Base-by-base conservation (phyloP, 2,888 invertebrate species). In the Zaprionus bogoriensis region DNA sequence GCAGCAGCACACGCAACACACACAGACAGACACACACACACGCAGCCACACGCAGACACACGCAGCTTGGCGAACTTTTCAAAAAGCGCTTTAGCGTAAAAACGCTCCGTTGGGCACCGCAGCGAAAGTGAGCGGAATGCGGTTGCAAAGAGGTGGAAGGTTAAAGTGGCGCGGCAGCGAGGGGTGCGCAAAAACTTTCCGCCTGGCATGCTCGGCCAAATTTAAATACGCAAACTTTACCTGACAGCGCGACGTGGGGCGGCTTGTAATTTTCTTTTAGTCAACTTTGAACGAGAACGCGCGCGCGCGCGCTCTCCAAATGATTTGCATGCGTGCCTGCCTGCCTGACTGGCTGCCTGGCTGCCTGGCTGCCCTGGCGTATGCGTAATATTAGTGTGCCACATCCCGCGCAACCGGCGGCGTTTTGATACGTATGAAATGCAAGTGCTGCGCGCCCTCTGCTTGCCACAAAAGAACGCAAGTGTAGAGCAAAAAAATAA, bases 41-140 rank as follows among this genome's bases (percentile, higher is more conserved):
- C 27, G 17, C 14, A 7, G 17, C 12, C 14, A 30, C 3, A 17
- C 20, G 19, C 6, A 22, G 12, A 27, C 32, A 28, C 61, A 61
- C 55, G 51, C 44, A 58, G 52, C 75, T 75, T 71, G 65, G 65
- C 64, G 59, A 82, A 79, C 62, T 77, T 82, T 77, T 82, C 46
- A 64, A 76, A 82, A 79, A 79, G 79, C 77, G 77, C 68, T 77
- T 77, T 66, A 72, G 68, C 83, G 76, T 79, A 82, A 77, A 77
- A 77, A 77, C 65, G 78, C 51, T 81, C 67, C 63, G 60, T 53
- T 77, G 78, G 59, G 82, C 75, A 60, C 38, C 60, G 44, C 55
- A 44, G 45, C 61, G 57, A 61, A 52, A 53, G 53, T 61, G 41
- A 44, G 38, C 47, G 22, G 22, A 57, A 44, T 46, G 42, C 41